Evolutionary conservation across 2,113 vertebrate genomes (phyloP).

Genomic region (Stegastes partitus): DNA sequence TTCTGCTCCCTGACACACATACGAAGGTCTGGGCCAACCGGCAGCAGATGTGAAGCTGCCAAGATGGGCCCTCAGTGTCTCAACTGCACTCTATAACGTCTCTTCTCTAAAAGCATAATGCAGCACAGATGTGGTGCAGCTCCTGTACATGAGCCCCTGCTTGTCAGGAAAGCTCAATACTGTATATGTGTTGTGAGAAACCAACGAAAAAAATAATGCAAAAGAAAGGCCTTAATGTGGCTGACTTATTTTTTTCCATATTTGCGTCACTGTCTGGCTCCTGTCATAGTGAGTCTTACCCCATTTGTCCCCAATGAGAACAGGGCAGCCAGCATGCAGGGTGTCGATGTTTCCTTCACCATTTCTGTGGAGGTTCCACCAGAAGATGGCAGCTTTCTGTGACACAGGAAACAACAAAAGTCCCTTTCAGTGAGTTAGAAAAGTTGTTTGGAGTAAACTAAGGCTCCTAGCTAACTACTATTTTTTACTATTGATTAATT

Average conservation of each 20-base stretch:
- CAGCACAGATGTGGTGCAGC: conserved; percentile 68
- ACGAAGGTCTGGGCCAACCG: conserved; percentile 38
- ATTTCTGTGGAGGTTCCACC: conserved; percentile 95
- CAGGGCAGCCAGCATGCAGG: conserved; percentile 93
- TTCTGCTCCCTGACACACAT: conserved; percentile 28
- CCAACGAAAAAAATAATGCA: background rate
- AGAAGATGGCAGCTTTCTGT: conserved; percentile 94
- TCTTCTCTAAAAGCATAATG: conserved; percentile 55
- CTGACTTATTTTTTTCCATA: background rate
- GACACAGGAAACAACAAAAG: conserved; percentile 14
- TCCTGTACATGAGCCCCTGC: conserved; percentile 17
- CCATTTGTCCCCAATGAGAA: conserved; percentile 95
- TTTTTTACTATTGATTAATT: background rate
- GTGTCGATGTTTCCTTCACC: conserved; percentile 89
- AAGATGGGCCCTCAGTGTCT: conserved; percentile 41
- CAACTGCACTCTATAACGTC: conserved; percentile 46
- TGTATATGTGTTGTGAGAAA: background rate
- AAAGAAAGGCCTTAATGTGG: too few relatives aligned
- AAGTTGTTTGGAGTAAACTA: background rate
- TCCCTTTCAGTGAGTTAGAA: background rate
- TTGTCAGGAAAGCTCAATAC: conserved; percentile 2
- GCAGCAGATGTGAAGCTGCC: conserved; percentile 61
- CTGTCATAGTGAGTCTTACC: conserved; percentile 81
- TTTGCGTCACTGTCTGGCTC: background rate
- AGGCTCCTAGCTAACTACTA: background rate